Percentiles rank a stretch among this genome's conserved stretches.
Conservation (phyloP, 2,797 vertebrate genomes). For the Hypotaenidia okinawae region DNA sequence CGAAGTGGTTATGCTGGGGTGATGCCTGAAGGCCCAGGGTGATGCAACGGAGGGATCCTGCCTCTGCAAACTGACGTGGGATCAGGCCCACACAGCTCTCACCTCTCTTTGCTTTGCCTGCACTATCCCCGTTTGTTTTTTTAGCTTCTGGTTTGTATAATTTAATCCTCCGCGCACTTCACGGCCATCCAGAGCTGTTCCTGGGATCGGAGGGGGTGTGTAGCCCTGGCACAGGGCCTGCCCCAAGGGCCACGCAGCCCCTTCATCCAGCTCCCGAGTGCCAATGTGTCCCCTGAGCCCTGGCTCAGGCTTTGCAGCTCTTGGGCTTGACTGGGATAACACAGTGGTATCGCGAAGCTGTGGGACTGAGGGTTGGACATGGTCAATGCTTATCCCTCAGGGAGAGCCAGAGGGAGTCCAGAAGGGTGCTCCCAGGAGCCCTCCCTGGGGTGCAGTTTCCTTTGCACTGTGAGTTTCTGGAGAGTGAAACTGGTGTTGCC, state of each 20-base stretch:
- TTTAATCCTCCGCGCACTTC: not conserved
- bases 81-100: not conserved
- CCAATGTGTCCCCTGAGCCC: fast-evolving
- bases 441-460: not conserved
- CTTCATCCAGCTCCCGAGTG: fast-evolving
- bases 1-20: not conserved
- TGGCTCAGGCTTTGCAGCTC: not conserved
- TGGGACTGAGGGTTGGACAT: not conserved
- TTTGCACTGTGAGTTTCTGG: not conserved
- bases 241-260: not conserved
- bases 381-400: fast-evolving
- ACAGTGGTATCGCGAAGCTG: fast-evolving
- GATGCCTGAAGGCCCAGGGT: fast-evolving
- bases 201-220: not conserved
- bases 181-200: not conserved
- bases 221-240: not conserved
- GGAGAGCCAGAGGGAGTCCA: not conserved
- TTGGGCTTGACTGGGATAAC: fast-evolving
- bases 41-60: fast-evolving
- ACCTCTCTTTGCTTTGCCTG: not conserved
- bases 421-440: not conserved
- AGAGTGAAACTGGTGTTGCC: not conserved
- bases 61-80: not conserved
- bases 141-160: not conserved
- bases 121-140: fast-evolving